A percentile compares a stretch with the other conserved stretches of the same genome.
Evolutionary conservation across 1,140 invertebrate species (phyloP).

Genomic region (Nasonia vitripennis): DNA sequence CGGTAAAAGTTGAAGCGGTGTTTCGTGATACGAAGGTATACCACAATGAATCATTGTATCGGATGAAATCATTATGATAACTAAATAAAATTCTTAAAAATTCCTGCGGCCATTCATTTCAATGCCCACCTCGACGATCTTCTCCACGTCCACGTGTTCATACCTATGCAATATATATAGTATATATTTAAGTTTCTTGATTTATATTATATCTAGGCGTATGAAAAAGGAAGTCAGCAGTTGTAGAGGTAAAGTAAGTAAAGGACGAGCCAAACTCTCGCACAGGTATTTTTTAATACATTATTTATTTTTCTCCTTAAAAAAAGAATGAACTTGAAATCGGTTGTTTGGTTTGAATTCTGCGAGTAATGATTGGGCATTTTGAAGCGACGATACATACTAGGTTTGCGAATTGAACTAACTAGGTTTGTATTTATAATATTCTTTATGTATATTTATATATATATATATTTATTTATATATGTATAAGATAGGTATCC

Average conservation of each 20-base stretch:
- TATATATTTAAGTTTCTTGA: background rate
- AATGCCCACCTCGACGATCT: background rate
- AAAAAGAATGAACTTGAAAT: constrained; percentile 73
- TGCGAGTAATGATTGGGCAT: constrained; percentile 70
- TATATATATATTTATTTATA: constrained; percentile 56
- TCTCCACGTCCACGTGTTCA: background rate
- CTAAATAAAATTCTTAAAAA: constrained; percentile 74
- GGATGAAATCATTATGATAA: constrained; percentile 74
- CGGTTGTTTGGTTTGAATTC: constrained; percentile 63
- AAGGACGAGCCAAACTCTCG: background rate
- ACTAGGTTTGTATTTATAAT: constrained; percentile 67
- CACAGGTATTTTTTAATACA: constrained; percentile 61
- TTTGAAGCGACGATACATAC: constrained; percentile 70
- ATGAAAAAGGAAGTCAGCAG: too few relatives aligned
- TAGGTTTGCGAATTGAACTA: constrained; percentile 72
- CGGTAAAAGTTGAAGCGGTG: constrained; percentile 61
- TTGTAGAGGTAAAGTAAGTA: background rate
- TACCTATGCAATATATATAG: background rate
- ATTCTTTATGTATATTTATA: constrained; percentile 58
- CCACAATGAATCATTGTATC: constrained; percentile 74
- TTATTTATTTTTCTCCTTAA: constrained; percentile 70
- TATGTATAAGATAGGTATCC: constrained; percentile 64
- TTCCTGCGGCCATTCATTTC: constrained; percentile 47
- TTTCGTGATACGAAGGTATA: constrained; percentile 70
- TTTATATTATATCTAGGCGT: too few relatives aligned